Percentiles rank a stretch among this genome's conserved stretches.
These are phyloP conservation scores for Piprites chloris DNA, from an alignment of 2,113 vertebrate genomes.

Conservation along the genomic window DNA sequence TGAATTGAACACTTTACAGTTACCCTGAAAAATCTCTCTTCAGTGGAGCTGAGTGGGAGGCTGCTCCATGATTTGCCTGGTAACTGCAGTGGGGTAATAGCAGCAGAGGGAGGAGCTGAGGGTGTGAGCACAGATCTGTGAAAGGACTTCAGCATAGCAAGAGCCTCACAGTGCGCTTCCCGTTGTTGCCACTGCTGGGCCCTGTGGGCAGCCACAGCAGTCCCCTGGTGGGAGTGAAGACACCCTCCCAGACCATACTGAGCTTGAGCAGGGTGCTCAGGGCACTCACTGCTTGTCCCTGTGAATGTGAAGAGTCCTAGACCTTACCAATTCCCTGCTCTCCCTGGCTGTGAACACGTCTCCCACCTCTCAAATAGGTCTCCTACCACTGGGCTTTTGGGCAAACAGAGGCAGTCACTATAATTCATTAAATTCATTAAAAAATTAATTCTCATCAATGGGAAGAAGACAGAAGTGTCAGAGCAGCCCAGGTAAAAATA, in stretches of 20 bases:
- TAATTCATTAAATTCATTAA: not conserved
- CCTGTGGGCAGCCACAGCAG: not conserved
- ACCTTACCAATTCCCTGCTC: not conserved
- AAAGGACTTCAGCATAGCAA: not conserved
- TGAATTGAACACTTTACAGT: not conserved
- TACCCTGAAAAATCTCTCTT: not conserved
- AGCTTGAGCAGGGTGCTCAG: not conserved
- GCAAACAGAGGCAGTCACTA: not conserved
- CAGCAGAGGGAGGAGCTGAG: not conserved
- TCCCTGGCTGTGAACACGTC: rapidly evolving
- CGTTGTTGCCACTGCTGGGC: rapidly evolving
- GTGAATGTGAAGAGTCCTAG: not conserved
- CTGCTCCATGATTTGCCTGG: not conserved
- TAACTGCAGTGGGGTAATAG: not conserved
- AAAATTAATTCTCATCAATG: not conserved
- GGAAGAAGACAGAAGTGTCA: not conserved
- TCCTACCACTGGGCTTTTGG: not conserved
- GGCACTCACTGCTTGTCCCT: not conserved
- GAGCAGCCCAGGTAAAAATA: not conserved
- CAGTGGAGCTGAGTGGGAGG: not conserved
- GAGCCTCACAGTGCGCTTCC: not conserved
- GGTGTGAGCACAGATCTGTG: not conserved
- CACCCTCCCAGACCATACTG: not conserved
- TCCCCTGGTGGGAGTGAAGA: not conserved
- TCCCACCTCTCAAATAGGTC: not conserved